Conservation (phyloP, 2,113 vertebrate species). For the Cyphomyrus plagiostoma region DNA sequence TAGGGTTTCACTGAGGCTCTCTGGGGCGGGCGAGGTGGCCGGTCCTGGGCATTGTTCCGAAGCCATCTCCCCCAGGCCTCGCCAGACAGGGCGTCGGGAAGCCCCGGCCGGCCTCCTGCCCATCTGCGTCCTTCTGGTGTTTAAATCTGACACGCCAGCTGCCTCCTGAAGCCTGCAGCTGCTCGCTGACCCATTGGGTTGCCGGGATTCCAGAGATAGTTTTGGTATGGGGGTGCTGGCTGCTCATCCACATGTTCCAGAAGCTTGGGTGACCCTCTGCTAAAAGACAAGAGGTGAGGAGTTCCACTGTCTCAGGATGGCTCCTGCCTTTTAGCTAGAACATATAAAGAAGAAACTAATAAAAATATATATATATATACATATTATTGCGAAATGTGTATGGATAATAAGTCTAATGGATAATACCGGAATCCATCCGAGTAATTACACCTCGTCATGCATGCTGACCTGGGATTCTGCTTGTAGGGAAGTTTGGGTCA, state of each 20-base stretch:
- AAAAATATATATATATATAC: not conserved
- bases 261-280: not conserved
- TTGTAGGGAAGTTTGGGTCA: not conserved
- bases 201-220: slow-evolving; percentile 1
- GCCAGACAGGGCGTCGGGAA: not conserved
- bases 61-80: not conserved
- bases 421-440: not conserved
- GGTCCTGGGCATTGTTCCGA: not conserved
- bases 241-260: not conserved
- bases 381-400: not conserved
- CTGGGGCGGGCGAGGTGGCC: not conserved
- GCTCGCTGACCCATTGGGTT: not conserved
- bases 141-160: not conserved
- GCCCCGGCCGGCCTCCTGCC: not conserved
- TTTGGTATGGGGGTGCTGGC: not conserved
- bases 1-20: not conserved
- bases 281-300: not conserved
- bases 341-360: not conserved
- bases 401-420: not conserved
- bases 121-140: not conserved
- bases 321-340: not conserved
- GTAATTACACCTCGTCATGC: not conserved
- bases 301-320: not conserved
- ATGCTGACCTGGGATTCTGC: not conserved
- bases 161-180: not conserved